Evolutionary conservation across 2,113 vertebrate genomes (phyloP).

Genomic region (Tenebrosternarchus preto): DNA sequence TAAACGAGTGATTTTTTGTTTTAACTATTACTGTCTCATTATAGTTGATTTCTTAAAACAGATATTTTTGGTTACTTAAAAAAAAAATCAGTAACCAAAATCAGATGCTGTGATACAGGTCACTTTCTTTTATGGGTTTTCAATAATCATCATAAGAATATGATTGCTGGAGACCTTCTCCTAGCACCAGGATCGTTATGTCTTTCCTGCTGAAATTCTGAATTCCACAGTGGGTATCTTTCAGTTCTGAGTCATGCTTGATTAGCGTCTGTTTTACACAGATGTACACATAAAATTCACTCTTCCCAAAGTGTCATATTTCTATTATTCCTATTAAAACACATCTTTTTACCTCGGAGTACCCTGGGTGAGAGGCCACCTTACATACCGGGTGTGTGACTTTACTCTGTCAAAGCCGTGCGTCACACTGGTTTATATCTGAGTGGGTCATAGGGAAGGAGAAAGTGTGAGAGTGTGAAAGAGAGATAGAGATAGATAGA

Average conservation of each 20-base stretch:
- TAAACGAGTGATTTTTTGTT: constrained; percentile 1
- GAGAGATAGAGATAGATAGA: no score
- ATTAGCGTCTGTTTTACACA: constrained; percentile 43
- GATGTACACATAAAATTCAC: constrained; percentile 5
- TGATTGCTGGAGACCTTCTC: constrained; percentile 44
- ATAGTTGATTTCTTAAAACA: constrained; percentile 13
- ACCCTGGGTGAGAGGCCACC: constrained; percentile 24
- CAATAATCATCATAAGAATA: constrained; percentile 45
- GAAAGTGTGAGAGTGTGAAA: no score
- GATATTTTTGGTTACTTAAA: constrained; percentile 32
- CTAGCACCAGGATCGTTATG: no score
- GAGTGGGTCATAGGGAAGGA: constrained; percentile 47
- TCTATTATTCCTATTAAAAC: background rate
- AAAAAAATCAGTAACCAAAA: no score
- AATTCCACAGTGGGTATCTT: constrained; percentile 46
- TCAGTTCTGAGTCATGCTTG: constrained; percentile 44
- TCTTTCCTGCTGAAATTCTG: constrained; percentile 38
- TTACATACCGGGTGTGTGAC: background rate
- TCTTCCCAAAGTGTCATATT: constrained; percentile 5
- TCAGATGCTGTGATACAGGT: constrained; percentile 36
- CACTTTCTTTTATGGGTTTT: constrained; percentile 50
- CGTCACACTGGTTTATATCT: background rate
- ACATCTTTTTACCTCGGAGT: background rate
- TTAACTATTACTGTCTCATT: constrained; percentile 8
- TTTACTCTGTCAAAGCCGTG: background rate